Base-by-base conservation (phyloP, 2,113 vertebrate genomes). In the Planiliza haematocheilus region DNA sequence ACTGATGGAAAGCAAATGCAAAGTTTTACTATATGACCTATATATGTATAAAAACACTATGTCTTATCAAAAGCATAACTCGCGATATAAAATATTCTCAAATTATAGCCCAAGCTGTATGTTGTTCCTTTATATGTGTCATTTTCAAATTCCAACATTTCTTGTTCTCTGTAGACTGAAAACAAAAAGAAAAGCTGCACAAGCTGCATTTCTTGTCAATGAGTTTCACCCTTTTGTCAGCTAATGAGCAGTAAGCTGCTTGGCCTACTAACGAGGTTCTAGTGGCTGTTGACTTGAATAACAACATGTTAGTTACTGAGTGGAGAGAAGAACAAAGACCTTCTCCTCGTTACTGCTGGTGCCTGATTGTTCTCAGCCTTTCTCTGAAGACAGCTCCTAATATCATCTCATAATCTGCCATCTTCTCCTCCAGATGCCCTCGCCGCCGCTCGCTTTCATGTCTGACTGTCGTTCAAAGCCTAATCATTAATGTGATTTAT, bases 401-500 rank as follows among this genome's bases (percentile, higher is more conserved):
- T 85, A 88, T 84, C 84, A 85, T 87, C 72, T 81, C 80, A 56
- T 88, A 86, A 90, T 86, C 85, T 81, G 85, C 88, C 88, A 74
- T 84, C 86, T 75, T 90, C 84, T 90, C 82, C 81, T 90, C 87
- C 78, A 79, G 64, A 87, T 89, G 86, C 80, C 89, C 84, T 82
- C 70, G 36, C 78, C 76, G 1, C 83, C 76, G 48, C 83, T 59
- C 41, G 9, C 84, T 85, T 90, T 91, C 79, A 86, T 71, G 79
- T 86, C 86, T 69, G 73, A 83, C 68, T 85, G 86, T 79, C 55
- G 76, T 88, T 88, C 89, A 87, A 86, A 90, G 90, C 63, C 82
- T 57, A 36, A 74, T 87, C 89, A 86, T 92, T 92, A 88, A 88
- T 74, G 78, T 88, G 88, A 93, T 93, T 91, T 91, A 93, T 91